Conservation (phyloP, 1,140 invertebrate genomes). For the Magallana gigas region DNA sequence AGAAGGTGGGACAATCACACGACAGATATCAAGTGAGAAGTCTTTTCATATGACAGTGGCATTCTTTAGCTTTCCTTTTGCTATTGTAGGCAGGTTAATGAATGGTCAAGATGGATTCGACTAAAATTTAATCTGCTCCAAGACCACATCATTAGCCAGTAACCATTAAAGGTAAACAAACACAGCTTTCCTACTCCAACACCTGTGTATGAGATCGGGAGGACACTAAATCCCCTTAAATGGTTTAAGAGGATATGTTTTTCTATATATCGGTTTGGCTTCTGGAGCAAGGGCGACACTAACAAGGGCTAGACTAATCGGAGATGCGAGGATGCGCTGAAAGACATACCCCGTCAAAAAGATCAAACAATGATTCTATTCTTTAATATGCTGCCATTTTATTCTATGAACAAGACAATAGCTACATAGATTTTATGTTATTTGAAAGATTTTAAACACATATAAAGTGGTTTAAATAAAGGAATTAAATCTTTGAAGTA, state of each 20-base stretch:
- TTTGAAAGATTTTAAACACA: neutral
- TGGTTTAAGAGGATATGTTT: neutral
- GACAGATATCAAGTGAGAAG: conserved; percentile 23
- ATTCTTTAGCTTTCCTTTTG: neutral
- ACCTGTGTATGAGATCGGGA: neutral
- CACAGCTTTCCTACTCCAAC: neutral
- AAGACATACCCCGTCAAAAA: neutral
- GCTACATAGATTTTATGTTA: neutral
- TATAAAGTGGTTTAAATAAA: neutral
- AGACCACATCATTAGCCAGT: conserved; percentile 19
- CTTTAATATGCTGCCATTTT: neutral
- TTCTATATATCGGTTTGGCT: conserved; percentile 10
- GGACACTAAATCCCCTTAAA: neutral
- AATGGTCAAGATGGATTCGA: conserved; percentile 17
- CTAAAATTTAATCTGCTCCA: neutral
- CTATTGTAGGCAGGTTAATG: conserved; percentile 13
- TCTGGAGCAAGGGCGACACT: neutral
- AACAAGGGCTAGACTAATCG: neutral
- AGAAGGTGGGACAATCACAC: neutral
- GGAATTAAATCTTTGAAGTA: conserved; percentile 18
- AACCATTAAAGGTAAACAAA: conserved; percentile 31
- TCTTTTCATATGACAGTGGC: conserved; percentile 1
- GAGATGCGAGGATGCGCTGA: neutral
- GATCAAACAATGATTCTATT: neutral
- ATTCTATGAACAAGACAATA: neutral